These are phyloP conservation scores for Carduelis carduelis DNA, from an alignment of 2,797 vertebrate genomes.

Conservation along the genomic window DNA sequence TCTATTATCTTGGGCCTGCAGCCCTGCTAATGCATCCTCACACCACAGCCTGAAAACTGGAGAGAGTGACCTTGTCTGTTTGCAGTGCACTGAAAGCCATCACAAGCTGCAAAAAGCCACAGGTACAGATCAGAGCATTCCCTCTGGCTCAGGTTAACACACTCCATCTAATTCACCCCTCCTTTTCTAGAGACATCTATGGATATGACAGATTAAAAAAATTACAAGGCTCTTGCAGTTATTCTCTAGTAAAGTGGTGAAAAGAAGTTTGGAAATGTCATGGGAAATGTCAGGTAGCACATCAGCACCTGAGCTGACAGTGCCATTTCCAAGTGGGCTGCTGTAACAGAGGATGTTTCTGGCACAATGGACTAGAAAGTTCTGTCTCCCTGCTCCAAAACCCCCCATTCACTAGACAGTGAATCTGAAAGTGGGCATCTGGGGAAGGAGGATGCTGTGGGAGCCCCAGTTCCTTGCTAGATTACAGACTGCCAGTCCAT, in stretches of 20 bases:
- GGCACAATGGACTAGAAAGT: background rate
- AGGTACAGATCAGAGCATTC: background rate
- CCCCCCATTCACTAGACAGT: accelerated
- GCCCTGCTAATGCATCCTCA: background rate
- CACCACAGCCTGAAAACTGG: background rate
- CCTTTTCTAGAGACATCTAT: background rate
- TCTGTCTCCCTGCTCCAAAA: background rate
- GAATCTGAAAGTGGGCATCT: background rate
- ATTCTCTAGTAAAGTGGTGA: background rate
- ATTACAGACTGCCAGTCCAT: background rate
- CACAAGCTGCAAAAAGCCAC: background rate
- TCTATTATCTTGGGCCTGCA: background rate
- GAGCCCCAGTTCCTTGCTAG: background rate
- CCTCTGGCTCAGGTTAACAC: background rate
- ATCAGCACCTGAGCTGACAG: background rate
- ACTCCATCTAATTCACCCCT: background rate
- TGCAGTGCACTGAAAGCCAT: background rate
- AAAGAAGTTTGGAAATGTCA: background rate
- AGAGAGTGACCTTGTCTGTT: background rate
- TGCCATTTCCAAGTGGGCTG: background rate
- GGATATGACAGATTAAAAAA: background rate
- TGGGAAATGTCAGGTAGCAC: background rate
- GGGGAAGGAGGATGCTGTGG: background rate
- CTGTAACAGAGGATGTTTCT: background rate
- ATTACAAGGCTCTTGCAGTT: background rate